phyloP scores from a whole-genome alignment of 2,888 invertebrate genomes.

The Steromphala cineraria region DNA sequence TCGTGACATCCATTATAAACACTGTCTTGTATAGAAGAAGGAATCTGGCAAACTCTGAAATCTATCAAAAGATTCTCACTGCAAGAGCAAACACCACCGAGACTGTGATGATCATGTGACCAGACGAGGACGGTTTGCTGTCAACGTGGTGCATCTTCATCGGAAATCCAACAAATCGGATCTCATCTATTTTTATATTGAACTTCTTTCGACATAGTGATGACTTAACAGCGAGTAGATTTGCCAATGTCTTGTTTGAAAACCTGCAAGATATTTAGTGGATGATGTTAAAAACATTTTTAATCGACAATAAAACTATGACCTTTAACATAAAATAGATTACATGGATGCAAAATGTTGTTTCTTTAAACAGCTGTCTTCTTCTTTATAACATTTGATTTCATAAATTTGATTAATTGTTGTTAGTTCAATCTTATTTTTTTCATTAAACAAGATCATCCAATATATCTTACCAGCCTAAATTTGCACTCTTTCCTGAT shows the following conservation, averaged over 20 bases:
- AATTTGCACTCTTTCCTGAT: neutral
- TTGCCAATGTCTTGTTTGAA: slow-evolving; percentile 59
- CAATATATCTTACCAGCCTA: neutral
- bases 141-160: slow-evolving; percentile 76
- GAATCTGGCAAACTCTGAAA: neutral
- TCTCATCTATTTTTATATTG: slow-evolving; percentile 96
- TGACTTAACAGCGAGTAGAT: slow-evolving; percentile 82
- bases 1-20: neutral
- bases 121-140: slow-evolving; percentile 47
- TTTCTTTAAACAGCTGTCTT: too few species aligned
- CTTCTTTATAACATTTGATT: too few species aligned
- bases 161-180: slow-evolving; percentile 95
- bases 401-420: too few species aligned
- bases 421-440: too few species aligned
- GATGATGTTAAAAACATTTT: too few species aligned
- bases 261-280: slow-evolving; percentile 55
- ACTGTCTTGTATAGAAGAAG: neutral
- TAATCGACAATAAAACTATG: too few species aligned
- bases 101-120: slow-evolving; percentile 83
- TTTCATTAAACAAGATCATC: neutral
- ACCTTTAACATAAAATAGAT: too few species aligned
- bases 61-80: slow-evolving; percentile 53
- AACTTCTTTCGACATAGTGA: slow-evolving; percentile 93
- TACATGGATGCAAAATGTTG: too few species aligned
- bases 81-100: slow-evolving; percentile 80